Evolutionary conservation across 2,797 vertebrate genomes (phyloP).

Genomic region (Australoheros facetus): DNA sequence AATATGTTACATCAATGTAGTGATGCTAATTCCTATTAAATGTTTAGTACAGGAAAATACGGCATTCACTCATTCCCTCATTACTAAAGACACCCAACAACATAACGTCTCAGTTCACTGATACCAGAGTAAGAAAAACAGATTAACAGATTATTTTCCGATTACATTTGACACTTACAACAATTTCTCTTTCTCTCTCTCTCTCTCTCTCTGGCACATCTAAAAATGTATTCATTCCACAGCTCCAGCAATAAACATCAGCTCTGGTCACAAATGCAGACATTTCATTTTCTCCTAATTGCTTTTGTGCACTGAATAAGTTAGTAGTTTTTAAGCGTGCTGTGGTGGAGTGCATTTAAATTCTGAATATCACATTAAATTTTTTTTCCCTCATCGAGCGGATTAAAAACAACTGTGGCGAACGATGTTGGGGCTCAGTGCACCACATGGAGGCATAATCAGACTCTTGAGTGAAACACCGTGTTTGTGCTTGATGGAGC

Average conservation of each 20-base stretch:
- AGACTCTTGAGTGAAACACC: conserved; percentile 4
- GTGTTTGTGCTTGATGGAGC: conserved; percentile 14
- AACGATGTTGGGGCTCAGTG: conserved; percentile 13
- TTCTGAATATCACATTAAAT: conserved; percentile 12
- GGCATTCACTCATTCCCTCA: not conserved
- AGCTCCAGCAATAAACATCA: conserved; percentile 41
- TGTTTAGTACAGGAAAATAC: not conserved
- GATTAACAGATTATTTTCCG: conserved; percentile 27
- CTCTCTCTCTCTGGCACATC: not conserved
- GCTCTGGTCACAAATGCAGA: conserved; percentile 17
- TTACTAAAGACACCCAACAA: not conserved
- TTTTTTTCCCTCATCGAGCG: not conserved
- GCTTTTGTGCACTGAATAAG: conserved; percentile 47
- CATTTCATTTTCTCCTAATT: conserved; percentile 55
- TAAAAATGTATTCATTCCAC: conserved; percentile 38
- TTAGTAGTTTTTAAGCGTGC: conserved; percentile 38
- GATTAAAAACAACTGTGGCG: conserved; percentile 14
- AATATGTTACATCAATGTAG: not conserved
- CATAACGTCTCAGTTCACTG: not conserved
- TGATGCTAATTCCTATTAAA: conserved; percentile 1
- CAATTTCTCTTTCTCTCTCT: not conserved
- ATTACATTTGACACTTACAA: not conserved
- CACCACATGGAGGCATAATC: conserved; percentile 1
- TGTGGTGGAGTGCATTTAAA: conserved; percentile 7
- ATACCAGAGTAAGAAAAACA: conserved; percentile 23